Base-by-base conservation (phyloP, 2,113 vertebrate species). In the Lepidothrix coronata region DNA sequence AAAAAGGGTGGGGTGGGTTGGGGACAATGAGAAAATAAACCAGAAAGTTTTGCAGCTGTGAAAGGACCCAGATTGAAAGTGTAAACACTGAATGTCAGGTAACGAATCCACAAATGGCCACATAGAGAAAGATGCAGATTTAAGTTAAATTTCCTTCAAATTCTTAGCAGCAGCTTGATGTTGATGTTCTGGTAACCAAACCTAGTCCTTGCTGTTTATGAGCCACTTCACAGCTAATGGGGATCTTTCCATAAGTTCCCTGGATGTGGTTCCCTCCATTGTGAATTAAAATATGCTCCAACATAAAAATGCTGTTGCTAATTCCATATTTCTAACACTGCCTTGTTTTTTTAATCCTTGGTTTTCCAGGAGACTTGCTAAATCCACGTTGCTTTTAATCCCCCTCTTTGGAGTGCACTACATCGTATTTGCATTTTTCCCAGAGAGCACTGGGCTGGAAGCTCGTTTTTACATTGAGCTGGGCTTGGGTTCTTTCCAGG, bases 401-500 rank as follows among this genome's bases (percentile, higher is more conserved):
- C 98, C 97, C 1, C 95, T 98, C 81, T 97, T 98, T 28, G 98
- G 98, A 76, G 97, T 97, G 46, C 97, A 98, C 87, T 98, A 98
- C 41, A 88, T 97, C 2, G 85, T 97, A 2, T 98, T 98, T 68
- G 97, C 97, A 1, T 96, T 97, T 67, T 97, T 96, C 93, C 97
- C 97, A 11, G 97, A 98, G 76, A 96, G 81, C 83, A 97, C 90
- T 11, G 97, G 96, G 8, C 70, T 97, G 51, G 97, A 96, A 57
- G 97, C 94, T 80, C 94, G 97, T 19, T 87, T 98, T 28, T 98
- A 97, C 4, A 94, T 98, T 12, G 97, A 98, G 73, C 84, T 98
- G 72, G 97, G 97, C 49, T 89, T 98, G 83, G 97, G 97, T 17
- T 98, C 97, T 4, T 97, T 97, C 39, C 97, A 98, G 97, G 97